phyloP scores from a whole-genome alignment of 2,888 invertebrate species.

The Drosophila limbata region DNA sequence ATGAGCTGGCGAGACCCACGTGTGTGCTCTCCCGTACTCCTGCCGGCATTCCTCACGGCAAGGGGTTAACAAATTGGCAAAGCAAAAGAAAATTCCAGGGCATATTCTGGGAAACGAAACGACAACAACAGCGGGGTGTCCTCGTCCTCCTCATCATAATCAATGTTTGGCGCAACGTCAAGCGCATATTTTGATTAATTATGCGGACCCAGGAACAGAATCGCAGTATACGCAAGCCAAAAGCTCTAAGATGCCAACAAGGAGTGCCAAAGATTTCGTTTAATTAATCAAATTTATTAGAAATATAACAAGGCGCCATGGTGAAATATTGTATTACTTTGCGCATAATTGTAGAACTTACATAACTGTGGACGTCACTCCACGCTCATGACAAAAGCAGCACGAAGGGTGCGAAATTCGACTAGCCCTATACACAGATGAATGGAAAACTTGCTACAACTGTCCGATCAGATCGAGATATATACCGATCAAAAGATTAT shows the following conservation, averaged over 20 bases:
- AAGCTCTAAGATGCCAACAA: constrained; percentile 27
- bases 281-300: constrained; percentile 76
- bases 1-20: constrained; percentile 42
- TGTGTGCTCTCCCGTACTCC: constrained; percentile 24
- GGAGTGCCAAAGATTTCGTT: constrained; percentile 50
- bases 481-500: too few relatives aligned
- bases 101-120: constrained; percentile 37
- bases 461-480: too few relatives aligned
- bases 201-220: constrained; percentile 27
- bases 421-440: too few relatives aligned
- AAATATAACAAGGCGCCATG: constrained; percentile 23
- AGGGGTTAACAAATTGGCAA: constrained; percentile 48
- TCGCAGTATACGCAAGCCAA: not conserved
- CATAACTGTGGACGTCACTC: too few relatives aligned
- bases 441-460: too few relatives aligned
- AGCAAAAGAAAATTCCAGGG: constrained; percentile 52
- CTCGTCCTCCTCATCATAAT: constrained; percentile 1
- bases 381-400: too few relatives aligned
- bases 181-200: constrained; percentile 75
- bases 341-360: not conserved
- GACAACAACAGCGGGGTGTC: constrained; percentile 25
- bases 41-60: not conserved
- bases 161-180: constrained; percentile 53
- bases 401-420: too few relatives aligned
- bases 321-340: constrained; percentile 5